Percentiles rank a stretch among this genome's conserved stretches.
phyloP scores from a whole-genome alignment of 2,888 invertebrate genomes.

The Malacosoma neustria region DNA sequence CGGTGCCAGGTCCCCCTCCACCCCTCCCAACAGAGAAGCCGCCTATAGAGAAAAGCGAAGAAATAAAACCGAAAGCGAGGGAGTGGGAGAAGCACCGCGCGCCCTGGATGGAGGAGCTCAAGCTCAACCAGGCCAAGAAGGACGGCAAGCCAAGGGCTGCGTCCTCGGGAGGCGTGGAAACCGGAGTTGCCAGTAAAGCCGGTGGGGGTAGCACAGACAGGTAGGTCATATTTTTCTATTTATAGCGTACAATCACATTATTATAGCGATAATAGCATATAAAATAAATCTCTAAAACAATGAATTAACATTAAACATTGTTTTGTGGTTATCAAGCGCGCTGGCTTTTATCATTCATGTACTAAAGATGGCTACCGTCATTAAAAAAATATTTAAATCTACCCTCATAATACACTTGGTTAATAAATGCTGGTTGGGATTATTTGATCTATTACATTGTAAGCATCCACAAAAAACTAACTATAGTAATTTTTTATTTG shows the following conservation, averaged over 20 bases:
- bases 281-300: no score
- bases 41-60: conserved; percentile 42
- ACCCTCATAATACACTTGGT: no score
- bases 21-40: conserved; percentile 20
- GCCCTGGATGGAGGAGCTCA: conserved; percentile 89
- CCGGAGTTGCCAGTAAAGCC: conserved; percentile 25
- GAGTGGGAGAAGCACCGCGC: conserved; percentile 84
- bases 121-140: conserved; percentile 83
- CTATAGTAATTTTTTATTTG: no score
- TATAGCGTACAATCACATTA: no score
- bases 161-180: conserved; percentile 27
- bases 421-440: no score
- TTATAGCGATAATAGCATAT: no score
- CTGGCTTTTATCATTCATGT: no score
- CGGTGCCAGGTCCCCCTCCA: conserved; percentile 8
- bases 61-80: conserved; percentile 78
- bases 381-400: no score
- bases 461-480: no score
- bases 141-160: conserved; percentile 45
- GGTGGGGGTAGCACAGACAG: conserved; percentile 54
- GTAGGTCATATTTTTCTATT: conserved; percentile 18
- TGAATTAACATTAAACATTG: no score
- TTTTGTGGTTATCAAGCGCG: background rate
- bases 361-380: no score
- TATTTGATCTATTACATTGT: no score